A percentile compares a stretch with the other conserved stretches of the same genome.
phyloP scores from a whole-genome alignment of 2,113 vertebrate genomes.

The Callospermophilus lateralis region DNA sequence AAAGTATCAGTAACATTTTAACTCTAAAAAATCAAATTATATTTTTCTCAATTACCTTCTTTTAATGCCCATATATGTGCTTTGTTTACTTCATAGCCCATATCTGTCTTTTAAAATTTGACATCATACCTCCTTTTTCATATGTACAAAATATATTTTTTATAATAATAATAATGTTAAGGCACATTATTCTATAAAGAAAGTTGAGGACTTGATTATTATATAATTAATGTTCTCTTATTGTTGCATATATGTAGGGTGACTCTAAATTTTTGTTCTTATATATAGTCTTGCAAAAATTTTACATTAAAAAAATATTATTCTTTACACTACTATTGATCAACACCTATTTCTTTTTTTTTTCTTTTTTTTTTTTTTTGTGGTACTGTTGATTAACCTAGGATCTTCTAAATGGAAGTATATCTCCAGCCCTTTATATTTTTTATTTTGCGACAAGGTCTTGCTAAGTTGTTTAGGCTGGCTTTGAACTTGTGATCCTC shows the following conservation, averaged over 20 bases:
- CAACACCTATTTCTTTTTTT: not conserved
- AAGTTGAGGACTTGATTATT: not conserved
- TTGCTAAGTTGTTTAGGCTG: not conserved
- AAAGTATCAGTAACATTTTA: not conserved
- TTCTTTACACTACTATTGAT: not conserved
- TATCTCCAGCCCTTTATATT: not conserved
- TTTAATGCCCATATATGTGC: not conserved
- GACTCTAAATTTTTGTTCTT: constrained; percentile 5
- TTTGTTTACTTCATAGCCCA: not conserved
- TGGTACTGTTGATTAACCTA: not conserved
- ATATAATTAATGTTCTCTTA: not conserved
- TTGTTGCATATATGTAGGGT: not conserved
- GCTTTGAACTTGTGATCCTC: not conserved
- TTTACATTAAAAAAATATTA: not conserved
- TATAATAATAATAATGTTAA: not conserved
- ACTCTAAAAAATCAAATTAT: constrained; percentile 28
- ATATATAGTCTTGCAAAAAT: not conserved
- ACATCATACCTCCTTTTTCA: not conserved
- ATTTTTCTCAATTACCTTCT: not conserved
- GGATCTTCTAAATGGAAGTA: not conserved
- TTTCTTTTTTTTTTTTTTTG: not conserved
- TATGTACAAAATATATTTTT: not conserved
- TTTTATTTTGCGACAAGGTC: not conserved
- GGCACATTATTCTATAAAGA: not conserved
- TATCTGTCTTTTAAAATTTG: not conserved